Evolutionary conservation across 2,888 invertebrate species (phyloP).

Genomic region (Dorcus parallelipipedus): DNA sequence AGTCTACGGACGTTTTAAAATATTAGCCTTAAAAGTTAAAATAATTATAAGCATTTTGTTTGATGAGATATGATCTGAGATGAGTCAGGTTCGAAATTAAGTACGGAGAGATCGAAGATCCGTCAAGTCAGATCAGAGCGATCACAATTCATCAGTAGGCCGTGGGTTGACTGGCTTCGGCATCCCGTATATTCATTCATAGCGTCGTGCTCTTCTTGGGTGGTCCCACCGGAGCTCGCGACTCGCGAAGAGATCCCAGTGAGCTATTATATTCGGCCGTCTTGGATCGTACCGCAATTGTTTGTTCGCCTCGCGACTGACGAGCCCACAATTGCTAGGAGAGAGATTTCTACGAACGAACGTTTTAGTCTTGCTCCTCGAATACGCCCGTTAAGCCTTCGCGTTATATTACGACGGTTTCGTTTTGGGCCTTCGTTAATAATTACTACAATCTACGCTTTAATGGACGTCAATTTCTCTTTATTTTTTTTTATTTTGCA

Average conservation of each 20-base stretch:
- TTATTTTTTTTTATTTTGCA: no score
- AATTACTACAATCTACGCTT: no score
- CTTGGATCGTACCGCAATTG: slow-evolving; percentile 19
- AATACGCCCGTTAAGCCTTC: slow-evolving; percentile 13
- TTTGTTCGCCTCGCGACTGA: slow-evolving; percentile 13
- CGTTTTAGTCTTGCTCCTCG: slow-evolving; percentile 17
- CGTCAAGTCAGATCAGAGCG: slow-evolving; percentile 42
- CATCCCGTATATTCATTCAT: slow-evolving; percentile 41
- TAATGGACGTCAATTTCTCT: no score
- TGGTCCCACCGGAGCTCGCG: slow-evolving; percentile 31
- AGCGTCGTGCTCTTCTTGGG: slow-evolving; percentile 38
- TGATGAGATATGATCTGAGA: slow-evolving; percentile 24
- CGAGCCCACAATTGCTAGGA: slow-evolving; percentile 14
- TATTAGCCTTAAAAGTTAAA: slow-evolving; percentile 12
- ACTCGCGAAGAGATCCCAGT: slow-evolving; percentile 23
- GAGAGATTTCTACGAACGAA: slow-evolving; percentile 13
- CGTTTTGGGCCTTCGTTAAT: no score
- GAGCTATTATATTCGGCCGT: slow-evolving; percentile 18
- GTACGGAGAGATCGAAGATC: slow-evolving; percentile 32
- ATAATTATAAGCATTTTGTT: slow-evolving; percentile 21
- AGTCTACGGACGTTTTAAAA: neutral
- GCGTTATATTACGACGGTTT: no score
- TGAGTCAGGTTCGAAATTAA: slow-evolving; percentile 26
- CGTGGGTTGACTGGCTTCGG: slow-evolving; percentile 39
- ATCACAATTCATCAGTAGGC: slow-evolving; percentile 43